Evolutionary conservation across 2,113 vertebrate species (phyloP), one percentile per base, ranked within the genome.

Genomic region (Gadus macrocephalus): DNA sequence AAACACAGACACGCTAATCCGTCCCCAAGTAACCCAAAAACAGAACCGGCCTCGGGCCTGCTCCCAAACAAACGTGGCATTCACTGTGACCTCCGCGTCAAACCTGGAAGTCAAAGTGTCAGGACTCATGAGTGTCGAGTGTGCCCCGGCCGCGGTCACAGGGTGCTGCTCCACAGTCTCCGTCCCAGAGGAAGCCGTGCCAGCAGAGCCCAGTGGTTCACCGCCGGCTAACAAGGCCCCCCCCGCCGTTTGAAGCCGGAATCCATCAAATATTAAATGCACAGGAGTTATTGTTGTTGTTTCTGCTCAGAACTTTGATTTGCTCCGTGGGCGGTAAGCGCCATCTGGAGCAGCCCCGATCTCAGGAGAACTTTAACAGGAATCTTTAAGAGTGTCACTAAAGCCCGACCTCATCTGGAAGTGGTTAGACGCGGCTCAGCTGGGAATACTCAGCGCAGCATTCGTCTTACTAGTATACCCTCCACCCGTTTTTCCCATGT

Each of bases 331-430:
- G 83, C 80, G 83, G 84, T 64, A 81, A 53, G 56, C 15, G 76
- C 68, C 74, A 80, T 84, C 71, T 85, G 75, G 25, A 14, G 42
- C 42, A 9, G 42, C 3, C 49, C 64, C 38, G 67, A 75, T 83
- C 81, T 78, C 61, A 73, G 69, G 42, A 73, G 73, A 83, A 78
- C 73, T 80, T 68, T 66, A 80, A 70, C 31, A 61, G 65, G 70
- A 71, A 67, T 81, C 77, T 73, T 60, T 49, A 7, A 60, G 82
- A 84, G 77, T 66, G 78, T 80, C 68, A 11, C 76, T 64, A 35
- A 83, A 86, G 73, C 80, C 74, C 74, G 72, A 72, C 71, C 76
- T 86, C 85, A 89, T 88, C 83, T 90, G 88, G 85, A 85, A 81
- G 68, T 59, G 68, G 78, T 89, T 89, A 82, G 56, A 66, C 64